Evolutionary conservation across 2,797 vertebrate species (phyloP).

Genomic region (Ctenochaetus hawaiiensis): DNA sequence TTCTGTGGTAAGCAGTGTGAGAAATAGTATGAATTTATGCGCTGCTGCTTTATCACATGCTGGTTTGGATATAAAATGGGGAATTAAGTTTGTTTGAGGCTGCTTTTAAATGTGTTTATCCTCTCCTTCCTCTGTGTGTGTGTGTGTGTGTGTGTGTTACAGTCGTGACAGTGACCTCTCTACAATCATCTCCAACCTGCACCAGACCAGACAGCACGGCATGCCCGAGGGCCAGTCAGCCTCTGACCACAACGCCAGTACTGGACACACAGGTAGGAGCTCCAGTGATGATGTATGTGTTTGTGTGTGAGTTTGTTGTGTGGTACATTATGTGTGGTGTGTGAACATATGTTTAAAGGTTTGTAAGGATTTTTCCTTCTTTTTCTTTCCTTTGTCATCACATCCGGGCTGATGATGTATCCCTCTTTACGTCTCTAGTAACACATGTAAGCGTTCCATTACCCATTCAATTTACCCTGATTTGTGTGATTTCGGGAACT

Average conservation of each 20-base stretch:
- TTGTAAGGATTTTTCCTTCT: background rate
- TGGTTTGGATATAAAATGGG: constrained; percentile 14
- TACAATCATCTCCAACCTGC: constrained; percentile 95
- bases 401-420: constrained; percentile 26
- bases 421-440: constrained; percentile 36
- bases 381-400: constrained; percentile 14
- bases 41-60: constrained; percentile 6
- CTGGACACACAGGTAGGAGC: constrained; percentile 92
- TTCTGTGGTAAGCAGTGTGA: constrained; percentile 53
- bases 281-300: constrained; percentile 7
- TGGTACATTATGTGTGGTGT: no score
- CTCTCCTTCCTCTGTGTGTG: constrained; percentile 50
- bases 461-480: constrained; percentile 79
- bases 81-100: constrained; percentile 46
- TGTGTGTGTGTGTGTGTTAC: constrained; percentile 63
- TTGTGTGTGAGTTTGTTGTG: background rate
- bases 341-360: background rate
- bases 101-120: constrained; percentile 41
- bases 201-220: constrained; percentile 94
- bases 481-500: constrained; percentile 83
- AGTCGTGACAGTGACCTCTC: constrained; percentile 96
- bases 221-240: constrained; percentile 95
- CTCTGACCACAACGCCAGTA: constrained; percentile 90
- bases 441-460: constrained; percentile 66
- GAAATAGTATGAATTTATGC: constrained; percentile 37